Percentiles rank a stretch among this genome's conserved stretches.
phyloP scores from a whole-genome alignment of 92 coral and sea anemone genomes.

The Blastomussa wellsi region DNA sequence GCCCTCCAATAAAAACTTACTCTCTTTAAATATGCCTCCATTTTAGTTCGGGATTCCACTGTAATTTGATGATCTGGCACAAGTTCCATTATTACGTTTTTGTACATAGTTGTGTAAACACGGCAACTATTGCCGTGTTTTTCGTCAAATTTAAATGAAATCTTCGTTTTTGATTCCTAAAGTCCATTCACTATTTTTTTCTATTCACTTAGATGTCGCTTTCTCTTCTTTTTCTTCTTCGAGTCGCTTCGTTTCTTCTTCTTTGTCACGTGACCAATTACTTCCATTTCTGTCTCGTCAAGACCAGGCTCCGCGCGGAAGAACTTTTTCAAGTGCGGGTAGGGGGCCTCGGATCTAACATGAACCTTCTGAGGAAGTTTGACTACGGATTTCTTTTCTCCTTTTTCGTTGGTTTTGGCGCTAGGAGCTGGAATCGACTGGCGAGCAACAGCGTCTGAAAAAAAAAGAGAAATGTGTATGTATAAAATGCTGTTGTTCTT shows the following conservation, averaged over 20 bases:
- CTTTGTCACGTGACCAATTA: conserved; percentile 76
- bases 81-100: background rate
- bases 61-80: background rate
- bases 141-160: background rate
- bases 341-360: conserved; percentile 43
- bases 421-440: conserved; percentile 29
- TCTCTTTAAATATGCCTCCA: background rate
- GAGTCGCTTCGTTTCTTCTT: conserved; percentile 59
- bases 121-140: background rate
- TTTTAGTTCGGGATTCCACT: background rate
- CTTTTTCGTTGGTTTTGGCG: conserved; percentile 15
- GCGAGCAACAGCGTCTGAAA: conserved; percentile 36
- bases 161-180: background rate
- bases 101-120: conserved; percentile 13
- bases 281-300: conserved; percentile 81
- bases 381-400: conserved; percentile 29
- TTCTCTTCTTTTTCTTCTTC: conserved; percentile 38
- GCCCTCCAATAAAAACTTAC: background rate
- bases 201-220: conserved; percentile 36
- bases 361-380: conserved; percentile 31
- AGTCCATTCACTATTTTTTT: background rate
- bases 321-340: conserved; percentile 60
- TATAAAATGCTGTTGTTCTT: too few relatives aligned
- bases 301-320: conserved; percentile 74
- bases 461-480: background rate